Evolutionary conservation across 1,140 invertebrate genomes (phyloP).

Genomic region (Drosophila melanica): DNA sequence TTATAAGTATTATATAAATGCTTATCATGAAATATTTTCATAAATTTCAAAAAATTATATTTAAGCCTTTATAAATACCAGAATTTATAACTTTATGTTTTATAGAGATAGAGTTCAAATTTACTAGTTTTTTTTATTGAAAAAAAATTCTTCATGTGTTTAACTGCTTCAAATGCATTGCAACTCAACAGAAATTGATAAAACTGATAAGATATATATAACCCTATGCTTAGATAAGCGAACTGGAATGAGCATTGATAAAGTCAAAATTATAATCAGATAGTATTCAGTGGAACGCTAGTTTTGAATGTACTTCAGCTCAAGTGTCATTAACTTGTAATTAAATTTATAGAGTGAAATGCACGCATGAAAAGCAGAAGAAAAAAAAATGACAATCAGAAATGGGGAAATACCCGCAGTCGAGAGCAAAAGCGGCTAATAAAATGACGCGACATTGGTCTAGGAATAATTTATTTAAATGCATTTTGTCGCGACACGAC

Average conservation of each 20-base stretch:
- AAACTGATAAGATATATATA: slow-evolving; percentile 14
- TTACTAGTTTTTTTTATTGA: no score
- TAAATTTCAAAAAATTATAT: no score
- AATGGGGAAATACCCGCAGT: slow-evolving; percentile 42
- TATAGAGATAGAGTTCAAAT: no score
- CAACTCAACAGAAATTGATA: slow-evolving; percentile 12
- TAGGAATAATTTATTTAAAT: slow-evolving; percentile 83
- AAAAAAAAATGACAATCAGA: slow-evolving; percentile 5
- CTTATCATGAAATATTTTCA: no score
- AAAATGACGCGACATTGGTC: slow-evolving; percentile 81
- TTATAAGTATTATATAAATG: no score
- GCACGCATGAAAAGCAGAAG: slow-evolving; percentile 1
- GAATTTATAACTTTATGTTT: no score
- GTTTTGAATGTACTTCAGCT: slow-evolving; percentile 30
- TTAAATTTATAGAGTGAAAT: slow-evolving; percentile 41
- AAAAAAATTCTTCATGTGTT: no score
- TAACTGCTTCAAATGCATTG: not conserved
- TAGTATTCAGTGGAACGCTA: slow-evolving; percentile 1
- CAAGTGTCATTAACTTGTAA: slow-evolving; percentile 55
- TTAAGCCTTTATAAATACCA: no score
- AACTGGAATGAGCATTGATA: slow-evolving; percentile 14
- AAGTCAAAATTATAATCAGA: not conserved
- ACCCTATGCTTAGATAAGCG: slow-evolving; percentile 14
- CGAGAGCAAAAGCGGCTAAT: slow-evolving; percentile 59
- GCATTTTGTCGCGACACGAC: slow-evolving; percentile 81